phyloP scores from a whole-genome alignment of 2,888 invertebrate genomes.

The Machimus rusticus region DNA sequence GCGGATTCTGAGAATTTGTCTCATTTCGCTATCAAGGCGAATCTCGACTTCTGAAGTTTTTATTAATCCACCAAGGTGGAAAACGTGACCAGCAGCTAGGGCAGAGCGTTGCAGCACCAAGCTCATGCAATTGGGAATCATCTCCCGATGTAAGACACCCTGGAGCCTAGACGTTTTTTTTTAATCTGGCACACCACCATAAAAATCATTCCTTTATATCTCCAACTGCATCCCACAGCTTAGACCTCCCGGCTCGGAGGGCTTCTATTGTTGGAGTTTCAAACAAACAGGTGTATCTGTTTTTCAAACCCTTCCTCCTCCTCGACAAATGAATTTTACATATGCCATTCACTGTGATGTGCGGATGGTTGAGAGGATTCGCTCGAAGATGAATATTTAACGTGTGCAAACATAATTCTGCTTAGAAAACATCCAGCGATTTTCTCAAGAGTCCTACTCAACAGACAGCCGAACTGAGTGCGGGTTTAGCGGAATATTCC shows the following conservation, averaged over 20 bases:
- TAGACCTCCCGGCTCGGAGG: not conserved
- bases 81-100: not conserved
- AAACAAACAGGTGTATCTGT: conserved; percentile 28
- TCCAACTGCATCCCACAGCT: not conserved
- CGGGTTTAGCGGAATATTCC: not conserved
- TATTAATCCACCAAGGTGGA: not conserved
- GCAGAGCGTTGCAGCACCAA: not conserved
- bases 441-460: not conserved
- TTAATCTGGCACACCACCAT: conserved; percentile 3
- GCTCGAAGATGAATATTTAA: conserved; percentile 28
- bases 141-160: not conserved
- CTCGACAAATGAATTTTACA: conserved; percentile 18
- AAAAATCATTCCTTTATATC: conserved; percentile 10
- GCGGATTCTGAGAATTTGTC: not conserved
- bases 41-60: conserved; percentile 19
- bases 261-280: not conserved
- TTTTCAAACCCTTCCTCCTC: not conserved
- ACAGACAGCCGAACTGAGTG: not conserved
- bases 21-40: not conserved
- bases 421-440: conserved; percentile 23
- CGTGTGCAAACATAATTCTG: conserved; percentile 8
- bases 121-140: not conserved
- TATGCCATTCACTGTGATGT: conserved; percentile 2
- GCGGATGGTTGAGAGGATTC: conserved; percentile 13
- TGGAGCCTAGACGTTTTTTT: conserved; percentile 2